phyloP scores from a whole-genome alignment of 2,113 vertebrate genomes.

The Rhineura floridana region DNA sequence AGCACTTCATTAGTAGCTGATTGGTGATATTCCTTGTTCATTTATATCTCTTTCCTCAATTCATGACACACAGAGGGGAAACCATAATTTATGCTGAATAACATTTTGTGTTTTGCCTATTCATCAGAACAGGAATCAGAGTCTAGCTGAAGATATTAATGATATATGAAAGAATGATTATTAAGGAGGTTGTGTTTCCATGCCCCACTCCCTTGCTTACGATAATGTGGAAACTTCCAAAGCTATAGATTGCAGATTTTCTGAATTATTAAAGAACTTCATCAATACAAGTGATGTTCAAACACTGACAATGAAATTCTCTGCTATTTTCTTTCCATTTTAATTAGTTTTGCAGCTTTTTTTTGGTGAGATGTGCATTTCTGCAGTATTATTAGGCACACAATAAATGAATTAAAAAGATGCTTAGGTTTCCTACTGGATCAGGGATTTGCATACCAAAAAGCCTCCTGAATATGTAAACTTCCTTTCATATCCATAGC shows the following conservation, averaged over 20 bases:
- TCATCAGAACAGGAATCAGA: not conserved
- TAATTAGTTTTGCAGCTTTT: not conserved
- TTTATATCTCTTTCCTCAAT: not conserved
- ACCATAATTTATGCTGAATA: slow-evolving; percentile 34
- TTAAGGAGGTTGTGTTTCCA: not conserved
- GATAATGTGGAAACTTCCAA: slow-evolving; percentile 8
- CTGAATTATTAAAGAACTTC: slow-evolving; percentile 30
- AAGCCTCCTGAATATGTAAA: not conserved
- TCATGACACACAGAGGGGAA: not conserved
- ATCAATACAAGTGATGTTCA: slow-evolving; percentile 11
- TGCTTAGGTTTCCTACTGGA: not conserved
- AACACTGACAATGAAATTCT: slow-evolving; percentile 21
- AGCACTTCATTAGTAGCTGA: not conserved
- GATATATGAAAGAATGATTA: slow-evolving; percentile 2
- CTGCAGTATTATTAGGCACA: not conserved
- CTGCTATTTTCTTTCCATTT: slow-evolving; percentile 19
- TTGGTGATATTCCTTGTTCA: not conserved
- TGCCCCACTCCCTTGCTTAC: slow-evolving; percentile 10
- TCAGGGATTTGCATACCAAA: not conserved
- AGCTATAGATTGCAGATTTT: not conserved
- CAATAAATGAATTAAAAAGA: not conserved
- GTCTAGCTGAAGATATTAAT: slow-evolving; percentile 1
- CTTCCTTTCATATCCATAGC: not conserved
- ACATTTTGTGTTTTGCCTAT: not conserved
- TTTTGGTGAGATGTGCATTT: slow-evolving; percentile 31